A percentile compares a stretch with the other conserved stretches of the same genome.
These are phyloP conservation scores for Megaceryle torquata DNA, from an alignment of 2,113 vertebrate species.

Conservation along the genomic window DNA sequence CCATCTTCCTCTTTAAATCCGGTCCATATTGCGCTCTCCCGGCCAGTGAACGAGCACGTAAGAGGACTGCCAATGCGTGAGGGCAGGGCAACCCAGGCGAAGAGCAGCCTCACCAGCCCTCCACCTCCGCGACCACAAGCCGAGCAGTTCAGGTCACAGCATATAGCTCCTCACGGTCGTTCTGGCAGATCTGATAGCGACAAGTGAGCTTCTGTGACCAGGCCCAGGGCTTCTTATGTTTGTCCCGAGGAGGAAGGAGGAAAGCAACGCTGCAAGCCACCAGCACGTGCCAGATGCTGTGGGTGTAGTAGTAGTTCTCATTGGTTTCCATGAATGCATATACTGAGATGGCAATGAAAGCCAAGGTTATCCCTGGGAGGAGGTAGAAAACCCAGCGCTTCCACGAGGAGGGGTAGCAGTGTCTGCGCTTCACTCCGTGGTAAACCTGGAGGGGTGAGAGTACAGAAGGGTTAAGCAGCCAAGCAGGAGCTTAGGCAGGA, in stretches of 20 bases:
- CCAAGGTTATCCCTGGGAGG: conserved; percentile 83
- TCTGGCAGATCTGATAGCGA: conserved; percentile 89
- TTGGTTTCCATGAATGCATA: conserved; percentile 90
- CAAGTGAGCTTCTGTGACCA: conserved; percentile 84
- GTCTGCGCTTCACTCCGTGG: conserved; percentile 77
- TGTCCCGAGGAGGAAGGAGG: conserved; percentile 86
- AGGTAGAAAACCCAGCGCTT: conserved; percentile 91
- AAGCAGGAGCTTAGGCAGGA: background rate
- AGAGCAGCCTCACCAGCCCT: background rate
- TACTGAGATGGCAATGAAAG: conserved; percentile 82
- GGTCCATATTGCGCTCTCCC: background rate
- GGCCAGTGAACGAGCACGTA: background rate
- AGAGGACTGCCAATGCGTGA: rapidly evolving
- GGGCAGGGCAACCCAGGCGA: background rate
- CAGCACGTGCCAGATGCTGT: conserved; percentile 94
- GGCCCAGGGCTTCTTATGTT: conserved; percentile 71
- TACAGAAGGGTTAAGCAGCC: background rate
- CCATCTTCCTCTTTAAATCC: background rate
- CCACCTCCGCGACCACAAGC: background rate
- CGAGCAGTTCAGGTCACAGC: conserved; percentile 70
- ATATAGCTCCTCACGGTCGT: conserved; percentile 85
- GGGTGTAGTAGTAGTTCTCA: conserved; percentile 94
- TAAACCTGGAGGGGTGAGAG: conserved; percentile 74
- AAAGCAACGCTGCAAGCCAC: conserved; percentile 89
- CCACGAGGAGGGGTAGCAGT: conserved; percentile 92